A percentile compares a stretch with the other conserved stretches of the same genome.
These are phyloP conservation scores for Coptotermes formosanus DNA, from an alignment of 1,140 invertebrate genomes.

Conservation along the genomic window DNA sequence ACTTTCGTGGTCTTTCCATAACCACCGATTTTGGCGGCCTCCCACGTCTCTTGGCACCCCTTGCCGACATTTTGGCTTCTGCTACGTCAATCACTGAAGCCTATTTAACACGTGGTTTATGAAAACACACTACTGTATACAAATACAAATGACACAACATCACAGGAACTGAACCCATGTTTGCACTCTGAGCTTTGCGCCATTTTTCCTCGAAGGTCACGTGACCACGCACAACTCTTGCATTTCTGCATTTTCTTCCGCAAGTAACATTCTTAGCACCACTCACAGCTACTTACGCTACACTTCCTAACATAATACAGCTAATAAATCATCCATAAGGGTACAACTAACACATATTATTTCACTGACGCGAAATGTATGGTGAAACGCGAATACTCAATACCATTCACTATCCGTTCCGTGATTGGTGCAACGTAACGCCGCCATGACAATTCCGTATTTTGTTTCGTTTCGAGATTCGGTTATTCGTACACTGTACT, in stretches of 20 bases:
- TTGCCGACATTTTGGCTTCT: slow-evolving; percentile 68
- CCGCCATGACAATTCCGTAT: slow-evolving; percentile 59
- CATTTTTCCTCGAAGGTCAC: slow-evolving; percentile 59
- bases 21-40: slow-evolving; percentile 84
- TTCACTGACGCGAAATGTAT: slow-evolving; percentile 60
- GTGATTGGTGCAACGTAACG: slow-evolving; percentile 58
- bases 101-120: slow-evolving; percentile 48
- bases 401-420: slow-evolving; percentile 56
- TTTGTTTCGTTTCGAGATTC: not conserved
- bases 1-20: slow-evolving; percentile 78
- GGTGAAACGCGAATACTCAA: slow-evolving; percentile 48
- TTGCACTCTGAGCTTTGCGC: slow-evolving; percentile 58
- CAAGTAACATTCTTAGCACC: slow-evolving; percentile 30
- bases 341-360: slow-evolving; percentile 53
- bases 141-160: slow-evolving; percentile 60
- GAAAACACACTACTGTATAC: slow-evolving; percentile 60
- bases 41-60: slow-evolving; percentile 81
- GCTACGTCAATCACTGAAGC: slow-evolving; percentile 46
- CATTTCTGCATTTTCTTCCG: slow-evolving; percentile 32
- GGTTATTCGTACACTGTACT: not conserved
- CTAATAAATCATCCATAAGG: slow-evolving; percentile 32
- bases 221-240: slow-evolving; percentile 48
- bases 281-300: slow-evolving; percentile 27
- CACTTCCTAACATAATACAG: slow-evolving; percentile 30
- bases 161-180: slow-evolving; percentile 54